Evolutionary conservation across 2,888 invertebrate genomes (phyloP), one percentile per base, ranked within the genome.

Genomic region (Lasiommata megera): DNA sequence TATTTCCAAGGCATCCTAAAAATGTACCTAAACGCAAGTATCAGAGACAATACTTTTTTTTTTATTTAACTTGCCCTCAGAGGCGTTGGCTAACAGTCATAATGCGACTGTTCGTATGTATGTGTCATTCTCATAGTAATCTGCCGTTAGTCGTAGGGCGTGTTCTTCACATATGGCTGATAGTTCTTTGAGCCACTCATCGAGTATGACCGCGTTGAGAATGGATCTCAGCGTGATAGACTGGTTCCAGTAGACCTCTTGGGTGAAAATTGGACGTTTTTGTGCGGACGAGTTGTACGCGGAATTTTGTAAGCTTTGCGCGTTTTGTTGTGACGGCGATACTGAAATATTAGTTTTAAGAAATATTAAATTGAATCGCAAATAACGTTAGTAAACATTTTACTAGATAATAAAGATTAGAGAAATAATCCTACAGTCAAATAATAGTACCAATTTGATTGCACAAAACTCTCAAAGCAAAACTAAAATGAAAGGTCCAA

Each of bases 141-240:
- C 72, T 0, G 82, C 75, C 0, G 88, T 76, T 0, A 88, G 66
- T 41, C 88, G 74, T 0, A 96, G 91, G 6, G 96, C 95, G 80
- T 99, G 99, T 82, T 99, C 99, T 80, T 98, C 97, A 63, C 97
- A 95, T 56, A 99, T 92, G 11, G 99, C 97, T 0, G 99, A 96
- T 60, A 99, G 88, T 86, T 99, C 98, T 80, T 98, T 98, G 0
- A 98, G 92, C 96, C 99, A 98, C 79, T 99, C 99, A 74, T 98
- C 97, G 61, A 99, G 88, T 44, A 99, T 89, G 6, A 99, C 95
- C 1, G 98, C 97, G 74, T 91, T 91, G 7, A 91, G 73, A 54
- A 91, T 77, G 1, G 87, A 80, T 0, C 88, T 82, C 1, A 85
- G 73, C 0, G 86, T 82, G 14, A 84, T 80, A 0, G 91, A 88